Percentiles rank a stretch among this genome's conserved stretches.
Conservation (phyloP, 2,888 invertebrate species). For the Baccha elongata region DNA sequence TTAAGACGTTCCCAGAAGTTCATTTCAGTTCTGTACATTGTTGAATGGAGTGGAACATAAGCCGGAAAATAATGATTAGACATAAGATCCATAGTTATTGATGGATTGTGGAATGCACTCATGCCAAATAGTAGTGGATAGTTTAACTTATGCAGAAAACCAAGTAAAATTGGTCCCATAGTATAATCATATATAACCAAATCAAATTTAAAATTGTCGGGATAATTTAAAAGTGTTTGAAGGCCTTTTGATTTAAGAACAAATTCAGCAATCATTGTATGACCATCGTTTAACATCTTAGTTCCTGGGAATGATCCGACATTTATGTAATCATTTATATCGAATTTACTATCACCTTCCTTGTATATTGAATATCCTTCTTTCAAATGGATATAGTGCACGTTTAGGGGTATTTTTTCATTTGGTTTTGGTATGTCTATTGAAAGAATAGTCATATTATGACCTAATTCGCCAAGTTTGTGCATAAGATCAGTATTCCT, state of each 20-base stretch:
- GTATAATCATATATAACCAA: conserved; percentile 78
- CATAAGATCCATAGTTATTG: conserved; percentile 73
- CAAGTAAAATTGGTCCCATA: conserved; percentile 77
- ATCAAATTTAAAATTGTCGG: conserved; percentile 78
- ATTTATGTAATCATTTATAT: conserved; percentile 3
- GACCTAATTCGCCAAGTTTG: conserved; percentile 74
- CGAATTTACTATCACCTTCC: conserved; percentile 7
- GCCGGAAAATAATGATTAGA: conserved; percentile 76
- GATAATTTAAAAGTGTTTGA: conserved; percentile 76
- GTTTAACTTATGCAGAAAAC: conserved; percentile 77
- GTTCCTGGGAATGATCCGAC: conserved; percentile 44
- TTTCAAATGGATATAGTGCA: conserved; percentile 77
- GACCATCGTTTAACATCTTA: conserved; percentile 60
- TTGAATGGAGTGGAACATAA: conserved; percentile 75
- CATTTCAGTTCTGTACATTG: conserved; percentile 74
- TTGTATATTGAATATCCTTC: conserved; percentile 73
- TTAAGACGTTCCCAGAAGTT: conserved; percentile 75
- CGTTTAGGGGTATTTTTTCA: conserved; percentile 74
- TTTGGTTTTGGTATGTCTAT: conserved; percentile 73
- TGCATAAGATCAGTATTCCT: conserved; percentile 75
- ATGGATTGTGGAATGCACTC: conserved; percentile 75
- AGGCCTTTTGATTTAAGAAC: conserved; percentile 74
- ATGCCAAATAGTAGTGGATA: conserved; percentile 79
- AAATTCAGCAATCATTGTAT: conserved; percentile 24
- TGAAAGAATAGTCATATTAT: conserved; percentile 76